These are phyloP conservation scores for Ophion ellenae DNA, from an alignment of 2,888 invertebrate genomes.

Conservation along the genomic window DNA sequence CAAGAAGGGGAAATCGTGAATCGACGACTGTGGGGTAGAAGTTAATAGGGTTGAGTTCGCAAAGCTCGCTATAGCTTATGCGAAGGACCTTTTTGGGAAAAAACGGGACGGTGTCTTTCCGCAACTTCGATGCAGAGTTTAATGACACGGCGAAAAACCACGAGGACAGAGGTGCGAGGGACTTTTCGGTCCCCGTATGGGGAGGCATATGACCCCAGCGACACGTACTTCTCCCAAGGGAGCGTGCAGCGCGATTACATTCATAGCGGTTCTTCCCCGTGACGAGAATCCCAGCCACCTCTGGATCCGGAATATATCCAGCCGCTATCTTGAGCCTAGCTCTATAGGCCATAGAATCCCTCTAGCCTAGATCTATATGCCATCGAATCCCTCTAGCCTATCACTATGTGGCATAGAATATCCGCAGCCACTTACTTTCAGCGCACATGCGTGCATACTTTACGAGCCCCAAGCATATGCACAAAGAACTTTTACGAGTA, in stretches of 20 bases:
- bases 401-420: not conserved
- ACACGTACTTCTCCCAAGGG: not conserved
- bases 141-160: not conserved
- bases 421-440: not conserved
- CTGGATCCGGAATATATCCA: not conserved
- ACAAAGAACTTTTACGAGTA: slow-evolving; percentile 1
- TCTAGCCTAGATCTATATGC: not conserved
- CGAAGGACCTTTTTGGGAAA: not conserved
- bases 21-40: no score
- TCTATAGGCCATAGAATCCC: no score
- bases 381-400: not conserved
- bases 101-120: not conserved
- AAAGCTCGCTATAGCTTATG: not conserved
- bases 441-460: not conserved
- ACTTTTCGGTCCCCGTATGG: not conserved
- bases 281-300: slow-evolving; percentile 2
- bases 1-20: no score
- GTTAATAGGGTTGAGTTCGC: not conserved
- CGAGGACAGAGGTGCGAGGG: not conserved
- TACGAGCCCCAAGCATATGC: slow-evolving; percentile 3
- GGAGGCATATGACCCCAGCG: not conserved
- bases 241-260: slow-evolving; percentile 3
- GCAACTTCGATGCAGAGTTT: not conserved
- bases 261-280: slow-evolving; percentile 4
- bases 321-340: not conserved